These are phyloP conservation scores for Aelia acuminata DNA, from an alignment of 2,888 invertebrate species.

Conservation along the genomic window DNA sequence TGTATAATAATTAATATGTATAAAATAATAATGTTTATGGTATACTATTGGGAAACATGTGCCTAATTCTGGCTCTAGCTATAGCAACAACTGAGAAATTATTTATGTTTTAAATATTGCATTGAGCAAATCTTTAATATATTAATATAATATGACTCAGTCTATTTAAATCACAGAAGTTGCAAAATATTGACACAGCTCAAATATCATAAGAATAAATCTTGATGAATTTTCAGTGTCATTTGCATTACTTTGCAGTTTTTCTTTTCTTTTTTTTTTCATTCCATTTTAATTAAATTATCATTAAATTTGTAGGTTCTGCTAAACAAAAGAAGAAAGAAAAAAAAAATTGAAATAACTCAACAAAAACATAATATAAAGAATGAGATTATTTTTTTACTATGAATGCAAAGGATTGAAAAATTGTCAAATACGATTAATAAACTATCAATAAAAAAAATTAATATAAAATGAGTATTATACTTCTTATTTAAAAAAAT, in stretches of 20 bases:
- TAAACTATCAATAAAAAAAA: slow-evolving; percentile 14
- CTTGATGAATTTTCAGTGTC: slow-evolving; percentile 29
- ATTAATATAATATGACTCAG: slow-evolving; percentile 54
- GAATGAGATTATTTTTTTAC: not conserved
- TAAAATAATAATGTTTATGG: not conserved
- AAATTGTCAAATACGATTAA: not conserved
- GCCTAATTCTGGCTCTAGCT: not conserved
- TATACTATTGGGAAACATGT: not conserved
- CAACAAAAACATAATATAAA: not conserved
- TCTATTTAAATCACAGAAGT: slow-evolving; percentile 59
- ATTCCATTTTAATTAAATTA: not conserved
- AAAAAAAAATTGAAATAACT: not conserved
- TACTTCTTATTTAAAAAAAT: not conserved
- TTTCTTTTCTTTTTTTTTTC: not conserved
- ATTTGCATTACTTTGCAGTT: slow-evolving; percentile 31
- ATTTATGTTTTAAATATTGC: slow-evolving; percentile 19
- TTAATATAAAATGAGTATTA: slow-evolving; percentile 35
- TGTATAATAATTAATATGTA: not conserved
- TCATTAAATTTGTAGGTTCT: not conserved
- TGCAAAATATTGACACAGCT: slow-evolving; percentile 57
- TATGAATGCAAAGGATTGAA: not conserved
- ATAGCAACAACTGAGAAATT: slow-evolving; percentile 15
- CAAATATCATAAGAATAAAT: slow-evolving; percentile 37
- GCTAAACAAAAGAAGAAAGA: no score
- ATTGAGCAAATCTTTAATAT: slow-evolving; percentile 56